phyloP scores from a whole-genome alignment of 2,113 vertebrate species.

The Equus przewalskii region DNA sequence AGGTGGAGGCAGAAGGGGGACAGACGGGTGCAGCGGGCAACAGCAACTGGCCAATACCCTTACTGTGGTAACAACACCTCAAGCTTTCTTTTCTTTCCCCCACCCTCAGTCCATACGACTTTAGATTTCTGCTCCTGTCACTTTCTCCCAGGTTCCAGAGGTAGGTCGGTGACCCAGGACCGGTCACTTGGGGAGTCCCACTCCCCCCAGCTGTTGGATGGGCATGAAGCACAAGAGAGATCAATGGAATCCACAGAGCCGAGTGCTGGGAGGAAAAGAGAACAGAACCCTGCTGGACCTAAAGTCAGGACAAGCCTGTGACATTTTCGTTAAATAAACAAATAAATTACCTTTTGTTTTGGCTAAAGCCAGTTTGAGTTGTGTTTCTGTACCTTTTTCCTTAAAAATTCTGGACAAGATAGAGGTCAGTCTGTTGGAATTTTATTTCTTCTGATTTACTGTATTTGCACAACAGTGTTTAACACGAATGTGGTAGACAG shows the following conservation, averaged over 20 bases:
- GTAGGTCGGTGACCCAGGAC: neutral
- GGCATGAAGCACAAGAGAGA: neutral
- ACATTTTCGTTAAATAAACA: neutral
- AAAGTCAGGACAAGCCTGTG: neutral
- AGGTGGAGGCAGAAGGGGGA: neutral
- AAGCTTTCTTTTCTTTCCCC: neutral
- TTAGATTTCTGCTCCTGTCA: neutral
- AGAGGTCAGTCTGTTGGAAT: neutral
- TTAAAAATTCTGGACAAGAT: constrained; percentile 9
- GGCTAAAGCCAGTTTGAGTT: neutral
- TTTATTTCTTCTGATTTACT: neutral
- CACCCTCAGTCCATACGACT: too few relatives aligned
- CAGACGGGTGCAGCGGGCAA: too few relatives aligned
- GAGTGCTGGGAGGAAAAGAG: neutral
- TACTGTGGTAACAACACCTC: neutral
- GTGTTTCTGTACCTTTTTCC: neutral
- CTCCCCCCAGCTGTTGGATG: neutral
- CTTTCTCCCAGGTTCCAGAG: neutral
- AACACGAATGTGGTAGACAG: neutral
- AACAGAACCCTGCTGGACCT: neutral
- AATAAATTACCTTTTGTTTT: neutral
- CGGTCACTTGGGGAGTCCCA: neutral
- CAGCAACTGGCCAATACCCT: neutral
- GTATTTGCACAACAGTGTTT: neutral
- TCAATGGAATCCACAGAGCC: neutral